Evolutionary conservation across 2,797 vertebrate genomes (phyloP).

Genomic region (Poeciliopsis gracilis): DNA sequence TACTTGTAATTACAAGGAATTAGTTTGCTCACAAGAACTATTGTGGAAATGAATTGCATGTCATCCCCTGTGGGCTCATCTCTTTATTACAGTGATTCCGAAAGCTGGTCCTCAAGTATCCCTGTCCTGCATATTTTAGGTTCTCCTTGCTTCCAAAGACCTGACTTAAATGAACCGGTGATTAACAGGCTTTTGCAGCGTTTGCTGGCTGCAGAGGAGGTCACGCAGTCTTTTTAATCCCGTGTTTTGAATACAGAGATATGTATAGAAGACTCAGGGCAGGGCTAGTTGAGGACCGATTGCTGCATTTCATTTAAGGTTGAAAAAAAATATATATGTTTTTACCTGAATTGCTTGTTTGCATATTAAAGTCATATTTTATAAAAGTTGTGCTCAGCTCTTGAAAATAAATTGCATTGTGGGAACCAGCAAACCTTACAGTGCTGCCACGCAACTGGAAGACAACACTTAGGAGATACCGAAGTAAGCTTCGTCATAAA

Average conservation of each 20-base stretch:
- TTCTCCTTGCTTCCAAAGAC: too few species aligned
- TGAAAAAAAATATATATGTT: not conserved
- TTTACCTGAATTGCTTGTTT: not conserved
- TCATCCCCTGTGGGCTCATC: not conserved
- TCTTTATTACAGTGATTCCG: not conserved
- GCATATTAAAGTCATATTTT: not conserved
- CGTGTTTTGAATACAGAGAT: too few species aligned
- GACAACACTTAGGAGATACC: constrained; percentile 38
- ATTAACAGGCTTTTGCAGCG: too few species aligned
- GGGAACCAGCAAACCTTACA: constrained; percentile 19
- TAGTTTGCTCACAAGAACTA: not conserved
- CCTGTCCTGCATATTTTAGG: too few species aligned
- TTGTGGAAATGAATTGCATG: not conserved
- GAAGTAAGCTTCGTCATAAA: constrained; percentile 36
- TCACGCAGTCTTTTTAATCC: too few species aligned
- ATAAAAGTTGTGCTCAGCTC: constrained; percentile 13
- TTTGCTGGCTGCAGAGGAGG: too few species aligned
- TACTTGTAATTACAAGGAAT: constrained; percentile 7
- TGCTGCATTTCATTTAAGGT: not conserved
- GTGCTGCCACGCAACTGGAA: constrained; percentile 8
- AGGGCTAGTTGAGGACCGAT: too few species aligned
- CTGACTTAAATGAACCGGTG: too few species aligned
- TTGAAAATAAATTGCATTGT: constrained; percentile 2
- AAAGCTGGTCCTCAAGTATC: too few species aligned
- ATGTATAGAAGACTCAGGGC: too few species aligned